Evolutionary conservation across 2,888 invertebrate genomes (phyloP).

Genomic region (Ryuthela nishihirai): DNA sequence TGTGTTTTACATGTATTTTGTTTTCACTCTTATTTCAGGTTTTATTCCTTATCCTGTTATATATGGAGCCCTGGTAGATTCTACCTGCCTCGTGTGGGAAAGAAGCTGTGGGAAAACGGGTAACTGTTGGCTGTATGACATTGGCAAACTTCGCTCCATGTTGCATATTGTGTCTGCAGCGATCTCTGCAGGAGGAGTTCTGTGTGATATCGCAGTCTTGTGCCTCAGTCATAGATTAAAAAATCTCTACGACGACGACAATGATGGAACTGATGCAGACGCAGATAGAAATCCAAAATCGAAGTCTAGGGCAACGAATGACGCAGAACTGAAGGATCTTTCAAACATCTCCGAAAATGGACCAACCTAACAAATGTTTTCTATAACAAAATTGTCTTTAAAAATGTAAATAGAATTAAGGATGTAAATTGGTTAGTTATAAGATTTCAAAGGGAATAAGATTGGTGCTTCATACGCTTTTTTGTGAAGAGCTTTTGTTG

Average conservation of each 20-base stretch:
- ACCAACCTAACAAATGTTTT: no score
- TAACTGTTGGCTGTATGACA: conserved; percentile 44
- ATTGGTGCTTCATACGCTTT: no score
- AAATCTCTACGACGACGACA: conserved; percentile 37
- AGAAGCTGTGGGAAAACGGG: conserved; percentile 41
- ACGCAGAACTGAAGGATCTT: no score
- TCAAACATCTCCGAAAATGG: no score
- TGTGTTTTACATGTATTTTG: background rate
- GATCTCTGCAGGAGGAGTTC: conserved; percentile 31
- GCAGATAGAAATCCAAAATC: no score
- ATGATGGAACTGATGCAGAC: conserved; percentile 10
- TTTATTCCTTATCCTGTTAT: conserved; percentile 43
- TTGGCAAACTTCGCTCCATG: conserved; percentile 40
- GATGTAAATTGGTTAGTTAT: no score
- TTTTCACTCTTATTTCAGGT: no score
- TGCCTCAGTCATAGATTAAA: conserved; percentile 26
- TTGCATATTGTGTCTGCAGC: conserved; percentile 38
- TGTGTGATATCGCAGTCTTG: conserved; percentile 35
- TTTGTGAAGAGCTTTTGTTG: no score
- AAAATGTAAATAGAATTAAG: no score
- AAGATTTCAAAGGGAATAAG: no score
- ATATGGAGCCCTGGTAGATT: conserved; percentile 41
- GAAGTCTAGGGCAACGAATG: no score
- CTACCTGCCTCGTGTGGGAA: conserved; percentile 43
- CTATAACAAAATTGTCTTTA: no score